Base-by-base conservation (phyloP, 2,113 vertebrate species). In the Oryzias woworae region DNA sequence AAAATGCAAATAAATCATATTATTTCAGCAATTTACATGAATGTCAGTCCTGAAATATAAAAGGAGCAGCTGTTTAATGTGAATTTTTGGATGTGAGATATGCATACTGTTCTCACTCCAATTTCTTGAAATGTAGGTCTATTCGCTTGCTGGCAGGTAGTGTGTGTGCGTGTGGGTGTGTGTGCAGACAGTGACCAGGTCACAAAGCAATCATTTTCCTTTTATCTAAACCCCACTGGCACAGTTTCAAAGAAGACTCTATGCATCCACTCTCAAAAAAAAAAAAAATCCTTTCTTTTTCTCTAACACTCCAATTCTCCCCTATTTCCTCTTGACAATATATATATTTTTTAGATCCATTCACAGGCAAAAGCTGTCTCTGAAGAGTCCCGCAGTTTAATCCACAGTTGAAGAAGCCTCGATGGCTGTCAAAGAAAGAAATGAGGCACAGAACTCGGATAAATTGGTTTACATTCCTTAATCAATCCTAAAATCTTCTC, bases 71-170 rank as follows among this genome's bases (percentile, higher is more conserved):
- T 24, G 20, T 66, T 36, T 28, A 4, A 28, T 28, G 26, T 28
- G 75, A 73, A 60, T 23, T 46, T 12, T 15, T 61, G 46, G 63
- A 42, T 54, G 62, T 31, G 46, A 12, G 45, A 53, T 31, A 48
- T 26, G 73, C 78, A 71, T 73, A 84, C 66, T 67, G 72, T 73
- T 81, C 78, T 66, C 57, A 52, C 65, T 75, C 67, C 49, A 56
- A 47, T 66, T 66, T 51, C 18, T 18, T 63, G 2, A 62, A 73
- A 88, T 87, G 71, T 83, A 80, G 83, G 85, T 82, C 83, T 83
- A 43, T n/a, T 55, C 43, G 64, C 56, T 44, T 18, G 56, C 67
- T 57, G 44, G 70, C 42, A 74, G 71, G 5, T n/a, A 8, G 58
- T 62, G 53, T 60, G 58, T 66, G 41, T 28, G 52, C 20, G 15